Evolutionary conservation across 2,888 invertebrate genomes (phyloP).

Genomic region (Autographa pulchrina): DNA sequence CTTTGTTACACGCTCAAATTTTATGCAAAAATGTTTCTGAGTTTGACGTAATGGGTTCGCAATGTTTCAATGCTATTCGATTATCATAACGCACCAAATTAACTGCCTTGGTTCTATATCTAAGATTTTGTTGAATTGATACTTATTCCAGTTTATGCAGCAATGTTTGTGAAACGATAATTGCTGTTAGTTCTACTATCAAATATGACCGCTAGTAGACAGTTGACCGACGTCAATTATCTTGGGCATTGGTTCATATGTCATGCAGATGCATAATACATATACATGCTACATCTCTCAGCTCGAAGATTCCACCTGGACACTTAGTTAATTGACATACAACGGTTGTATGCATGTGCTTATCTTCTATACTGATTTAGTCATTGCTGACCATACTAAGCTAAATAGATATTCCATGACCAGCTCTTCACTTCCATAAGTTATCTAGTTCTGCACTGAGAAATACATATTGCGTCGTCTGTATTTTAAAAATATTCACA

Average conservation of each 20-base stretch:
- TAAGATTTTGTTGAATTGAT: not conserved
- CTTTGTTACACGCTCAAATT: constrained; percentile 31
- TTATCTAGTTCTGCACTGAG: too few species aligned
- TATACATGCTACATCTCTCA: constrained; percentile 29
- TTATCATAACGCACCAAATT: constrained; percentile 6
- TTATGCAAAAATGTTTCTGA: constrained; percentile 27
- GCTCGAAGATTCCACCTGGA: constrained; percentile 18
- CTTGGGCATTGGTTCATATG: constrained; percentile 32
- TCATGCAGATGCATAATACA: constrained; percentile 47
- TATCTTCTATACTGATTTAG: too few species aligned
- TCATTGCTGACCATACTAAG: too few species aligned
- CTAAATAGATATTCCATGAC: too few species aligned
- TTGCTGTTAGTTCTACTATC: constrained; percentile 37
- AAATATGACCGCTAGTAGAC: constrained; percentile 38
- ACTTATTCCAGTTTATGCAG: not conserved
- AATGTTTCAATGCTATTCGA: constrained; percentile 22
- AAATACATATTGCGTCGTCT: too few species aligned
- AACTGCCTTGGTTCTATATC: not conserved
- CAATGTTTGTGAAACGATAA: constrained; percentile 23
- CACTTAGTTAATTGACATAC: constrained; percentile 44
- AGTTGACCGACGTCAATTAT: constrained; percentile 45
- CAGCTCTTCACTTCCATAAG: too few species aligned
- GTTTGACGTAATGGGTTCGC: constrained; percentile 24
- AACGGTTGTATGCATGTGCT: constrained; percentile 6
- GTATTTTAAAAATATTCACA: too few species aligned